These are phyloP conservation scores for Nomia melanderi DNA, from an alignment of 1,140 invertebrate genomes.

Conservation along the genomic window DNA sequence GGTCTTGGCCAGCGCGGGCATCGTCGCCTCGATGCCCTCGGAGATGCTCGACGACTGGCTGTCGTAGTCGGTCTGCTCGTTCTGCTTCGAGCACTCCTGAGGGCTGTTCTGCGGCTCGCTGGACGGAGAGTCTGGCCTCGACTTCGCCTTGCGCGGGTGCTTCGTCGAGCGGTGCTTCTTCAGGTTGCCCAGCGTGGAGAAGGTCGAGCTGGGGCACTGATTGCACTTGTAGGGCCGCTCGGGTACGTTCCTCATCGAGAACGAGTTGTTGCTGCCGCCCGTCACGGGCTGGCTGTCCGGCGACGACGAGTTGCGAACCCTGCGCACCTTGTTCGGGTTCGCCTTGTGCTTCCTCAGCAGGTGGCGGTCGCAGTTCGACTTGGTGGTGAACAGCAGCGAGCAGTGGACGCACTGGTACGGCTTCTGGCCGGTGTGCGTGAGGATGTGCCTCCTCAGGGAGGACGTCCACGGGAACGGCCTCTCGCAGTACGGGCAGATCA, in stretches of 20 bases:
- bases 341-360: slow-evolving; percentile 92
- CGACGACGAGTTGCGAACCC: slow-evolving; percentile 73
- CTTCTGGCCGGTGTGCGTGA: slow-evolving; percentile 97
- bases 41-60: slow-evolving; percentile 77
- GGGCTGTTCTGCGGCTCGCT: slow-evolving; percentile 72
- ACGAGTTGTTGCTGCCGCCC: slow-evolving; percentile 77
- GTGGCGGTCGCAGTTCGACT: slow-evolving; percentile 98
- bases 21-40: slow-evolving; percentile 65
- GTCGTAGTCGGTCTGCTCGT: slow-evolving; percentile 78
- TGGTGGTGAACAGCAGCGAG: slow-evolving; percentile 96
- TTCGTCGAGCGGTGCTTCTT: slow-evolving; percentile 89
- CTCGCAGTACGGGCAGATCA: slow-evolving; percentile 94
- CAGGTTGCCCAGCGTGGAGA: slow-evolving; percentile 90
- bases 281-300: slow-evolving; percentile 68
- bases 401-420: slow-evolving; percentile 97
- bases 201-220: slow-evolving; percentile 91
- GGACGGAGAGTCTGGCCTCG: slow-evolving; percentile 73
- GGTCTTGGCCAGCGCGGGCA: not conserved
- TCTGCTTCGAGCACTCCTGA: slow-evolving; percentile 67
- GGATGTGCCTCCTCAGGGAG: slow-evolving; percentile 93
- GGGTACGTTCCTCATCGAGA: slow-evolving; percentile 86
- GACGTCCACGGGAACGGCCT: slow-evolving; percentile 98
- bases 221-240: slow-evolving; percentile 93
- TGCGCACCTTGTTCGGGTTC: slow-evolving; percentile 78
- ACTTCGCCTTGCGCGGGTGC: slow-evolving; percentile 79